A percentile compares a stretch with the other conserved stretches of the same genome.
Conservation (phyloP, 2,888 invertebrate species). For the Cancer borealis region DNA sequence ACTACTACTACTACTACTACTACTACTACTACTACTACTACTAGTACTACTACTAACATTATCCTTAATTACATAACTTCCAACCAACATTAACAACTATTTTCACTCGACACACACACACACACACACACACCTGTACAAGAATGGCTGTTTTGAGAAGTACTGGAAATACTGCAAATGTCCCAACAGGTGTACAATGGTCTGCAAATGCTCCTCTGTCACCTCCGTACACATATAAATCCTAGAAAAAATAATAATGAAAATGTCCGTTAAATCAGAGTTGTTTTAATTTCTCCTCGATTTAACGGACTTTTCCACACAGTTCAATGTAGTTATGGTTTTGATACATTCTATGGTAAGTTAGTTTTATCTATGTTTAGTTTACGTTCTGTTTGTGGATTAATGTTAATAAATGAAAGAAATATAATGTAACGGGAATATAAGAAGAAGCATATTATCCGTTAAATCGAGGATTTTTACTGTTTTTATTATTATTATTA, state of each 20-base stretch:
- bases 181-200: not conserved
- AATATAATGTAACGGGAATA: too few species aligned
- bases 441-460: too few species aligned
- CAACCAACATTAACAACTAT: too few species aligned
- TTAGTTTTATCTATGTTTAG: too few species aligned
- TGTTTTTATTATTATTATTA: not conserved
- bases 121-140: conserved; percentile 13
- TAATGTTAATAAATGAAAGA: too few species aligned
- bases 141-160: not conserved
- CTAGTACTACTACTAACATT: conserved; percentile 50
- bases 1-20: conserved; percentile 60
- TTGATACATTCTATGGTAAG: too few species aligned
- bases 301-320: too few species aligned
- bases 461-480: not conserved
- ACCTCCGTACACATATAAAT: not conserved
- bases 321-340: too few species aligned
- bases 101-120: conserved; percentile 83
- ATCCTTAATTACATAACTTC: too few species aligned
- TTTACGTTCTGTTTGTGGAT: too few species aligned
- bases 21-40: conserved; percentile 53
- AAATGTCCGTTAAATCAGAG: too few species aligned
- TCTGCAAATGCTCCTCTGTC: not conserved
- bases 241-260: not conserved
- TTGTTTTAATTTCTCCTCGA: too few species aligned
- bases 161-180: not conserved